A percentile compares a stretch with the other conserved stretches of the same genome.
These are phyloP conservation scores for Julus scanicus DNA, from an alignment of 2,888 invertebrate species.

Conservation along the genomic window DNA sequence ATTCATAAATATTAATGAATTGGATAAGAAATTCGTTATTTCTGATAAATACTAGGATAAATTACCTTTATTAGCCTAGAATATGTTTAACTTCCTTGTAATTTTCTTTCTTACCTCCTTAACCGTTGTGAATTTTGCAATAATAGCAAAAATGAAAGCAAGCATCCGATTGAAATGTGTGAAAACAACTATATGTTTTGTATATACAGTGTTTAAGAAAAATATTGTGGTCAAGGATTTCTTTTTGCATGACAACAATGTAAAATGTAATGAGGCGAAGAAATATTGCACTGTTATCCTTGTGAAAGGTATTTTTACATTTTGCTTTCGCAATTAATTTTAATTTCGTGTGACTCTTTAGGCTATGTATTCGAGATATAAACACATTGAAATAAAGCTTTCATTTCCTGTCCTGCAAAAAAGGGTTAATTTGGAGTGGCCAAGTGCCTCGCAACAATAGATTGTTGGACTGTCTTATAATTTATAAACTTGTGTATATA, in stretches of 20 bases:
- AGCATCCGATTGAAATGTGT: background rate
- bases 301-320: background rate
- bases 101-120: background rate
- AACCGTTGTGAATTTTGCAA: background rate
- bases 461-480: background rate
- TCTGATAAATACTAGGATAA: background rate
- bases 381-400: background rate
- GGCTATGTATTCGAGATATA: background rate
- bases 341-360: background rate
- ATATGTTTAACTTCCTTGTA: background rate
- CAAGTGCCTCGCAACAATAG: background rate
- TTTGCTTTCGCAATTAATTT: conserved; percentile 16
- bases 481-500: background rate
- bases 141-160: background rate
- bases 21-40: too few species aligned
- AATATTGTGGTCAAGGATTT: conserved; percentile 30
- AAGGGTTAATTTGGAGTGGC: background rate
- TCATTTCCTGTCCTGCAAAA: conserved; percentile 7
- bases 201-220: background rate
- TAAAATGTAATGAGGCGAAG: background rate
- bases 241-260: background rate
- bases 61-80: background rate
- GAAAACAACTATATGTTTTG: background rate
- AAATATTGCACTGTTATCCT: background rate
- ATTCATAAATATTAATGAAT: too few species aligned